Conservation (phyloP, 2,888 invertebrate species). For the Calliphora vomitoria region DNA sequence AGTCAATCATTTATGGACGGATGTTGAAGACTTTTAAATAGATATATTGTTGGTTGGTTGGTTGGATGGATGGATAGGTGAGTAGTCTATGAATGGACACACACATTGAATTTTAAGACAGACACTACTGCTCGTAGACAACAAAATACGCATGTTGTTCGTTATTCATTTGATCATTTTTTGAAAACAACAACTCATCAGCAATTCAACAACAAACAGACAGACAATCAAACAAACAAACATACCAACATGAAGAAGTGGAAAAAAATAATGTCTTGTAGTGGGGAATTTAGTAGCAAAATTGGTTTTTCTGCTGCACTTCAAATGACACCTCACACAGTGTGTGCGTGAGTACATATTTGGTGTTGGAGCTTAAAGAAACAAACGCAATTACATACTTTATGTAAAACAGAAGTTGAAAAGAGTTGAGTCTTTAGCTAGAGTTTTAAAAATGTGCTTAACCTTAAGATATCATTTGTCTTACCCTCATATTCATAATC, state of each 20-base stretch:
- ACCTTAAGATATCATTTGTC: too few species aligned
- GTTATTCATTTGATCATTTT: slow-evolving; percentile 10
- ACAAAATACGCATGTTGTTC: slow-evolving; percentile 46
- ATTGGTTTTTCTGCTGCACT: slow-evolving; percentile 19
- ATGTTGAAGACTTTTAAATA: slow-evolving; percentile 47
- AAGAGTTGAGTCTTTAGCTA: not conserved
- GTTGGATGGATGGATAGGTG: slow-evolving; percentile 16
- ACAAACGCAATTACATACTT: not conserved
- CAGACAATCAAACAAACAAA: slow-evolving; percentile 8
- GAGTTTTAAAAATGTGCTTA: not conserved
- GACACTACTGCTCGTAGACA: slow-evolving; percentile 30
- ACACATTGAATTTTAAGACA: slow-evolving; percentile 45
- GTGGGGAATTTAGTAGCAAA: slow-evolving; percentile 50
- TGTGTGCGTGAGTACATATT: slow-evolving; percentile 1
- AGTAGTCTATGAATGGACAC: slow-evolving; percentile 41
- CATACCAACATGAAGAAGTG: slow-evolving; percentile 12
- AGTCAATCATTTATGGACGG: slow-evolving; percentile 54
- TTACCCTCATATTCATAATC: too few species aligned
- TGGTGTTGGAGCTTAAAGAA: not conserved
- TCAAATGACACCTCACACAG: slow-evolving; percentile 54
- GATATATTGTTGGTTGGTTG: slow-evolving; percentile 8
- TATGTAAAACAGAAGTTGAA: not conserved
- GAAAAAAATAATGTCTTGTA: slow-evolving; percentile 23
- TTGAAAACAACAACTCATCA: slow-evolving; percentile 45
- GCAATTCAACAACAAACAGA: slow-evolving; percentile 16